Base-by-base conservation (phyloP, 2,888 invertebrate species). In the Scaptodrosophila latifasciaeformis region DNA sequence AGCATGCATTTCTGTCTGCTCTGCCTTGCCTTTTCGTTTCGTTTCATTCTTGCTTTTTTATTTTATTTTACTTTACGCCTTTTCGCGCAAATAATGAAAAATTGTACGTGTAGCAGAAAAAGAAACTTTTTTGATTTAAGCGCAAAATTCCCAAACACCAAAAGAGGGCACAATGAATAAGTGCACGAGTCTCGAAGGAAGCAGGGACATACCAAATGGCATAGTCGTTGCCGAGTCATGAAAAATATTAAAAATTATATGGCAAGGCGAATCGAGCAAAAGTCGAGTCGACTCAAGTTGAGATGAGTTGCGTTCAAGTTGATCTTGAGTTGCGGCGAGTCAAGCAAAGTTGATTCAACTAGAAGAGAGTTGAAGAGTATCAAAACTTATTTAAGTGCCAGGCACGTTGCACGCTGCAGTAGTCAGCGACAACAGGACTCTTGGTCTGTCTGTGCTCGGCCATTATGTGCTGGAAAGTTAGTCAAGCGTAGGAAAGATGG, bases 351-450 rank as follows among this genome's bases (percentile, higher is more conserved):
- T 24, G 24, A 7, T 3, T 24, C 24, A 7, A 24, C 24, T 24
- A 7, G 37, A 17, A 10, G 37, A 37, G 15, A 10, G 37, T 17
- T 10, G 6, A 17, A 9, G 1, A 18, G 37, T 9, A 68, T 68
- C 58, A 64, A 69, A 75, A 75, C 76, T 75, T 79, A 75, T 81
- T 75, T 75, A 81, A 81, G 75, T 75, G 81, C 81, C 59, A 75
- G 48, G 81, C 81, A 75, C 79, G 75, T 75, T 37, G 37, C 37
- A 37, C 17, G 37, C 37, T 37, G 37, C 37, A 37, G 17, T 37
- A 17, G 37, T 24, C 24, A 37, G 37, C 37, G 9, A 18, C 15
- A 37, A n/a, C n/a, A 10, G 10, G 18, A 17, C 17, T 15, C 10
- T 18, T 10, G 29, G 24, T 27, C 43, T n/a, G 27, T 19, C 13